phyloP scores from a whole-genome alignment of 2,888 invertebrate genomes.

The Chydorus sphaericus region DNA sequence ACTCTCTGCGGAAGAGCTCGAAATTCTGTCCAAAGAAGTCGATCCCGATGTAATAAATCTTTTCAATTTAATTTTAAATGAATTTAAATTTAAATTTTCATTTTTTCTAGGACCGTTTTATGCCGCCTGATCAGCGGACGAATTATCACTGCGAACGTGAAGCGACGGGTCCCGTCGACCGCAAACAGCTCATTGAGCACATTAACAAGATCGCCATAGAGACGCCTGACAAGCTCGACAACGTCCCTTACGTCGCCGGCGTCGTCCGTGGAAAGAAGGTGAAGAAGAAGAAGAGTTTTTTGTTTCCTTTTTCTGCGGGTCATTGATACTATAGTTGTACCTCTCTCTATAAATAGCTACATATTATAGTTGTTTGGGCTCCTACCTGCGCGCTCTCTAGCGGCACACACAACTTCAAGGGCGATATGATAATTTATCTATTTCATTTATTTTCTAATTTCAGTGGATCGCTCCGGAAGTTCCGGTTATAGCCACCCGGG shows the following conservation, averaged over 20 bases:
- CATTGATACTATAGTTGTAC: no score
- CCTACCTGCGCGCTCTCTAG: no score
- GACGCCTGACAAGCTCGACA: slow-evolving; percentile 92
- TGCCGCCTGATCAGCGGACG: slow-evolving; percentile 90
- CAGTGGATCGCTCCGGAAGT: slow-evolving; percentile 58
- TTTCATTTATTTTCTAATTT: slow-evolving; percentile 2
- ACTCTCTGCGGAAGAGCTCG: slow-evolving; percentile 87
- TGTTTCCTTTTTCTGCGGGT: no score
- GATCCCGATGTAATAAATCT: slow-evolving; percentile 87
- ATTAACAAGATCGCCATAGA: slow-evolving; percentile 96
- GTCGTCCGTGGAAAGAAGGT: slow-evolving; percentile 82
- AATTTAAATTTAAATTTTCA: neutral
- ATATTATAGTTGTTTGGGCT: no score
- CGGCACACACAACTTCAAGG: neutral
- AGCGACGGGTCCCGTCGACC: slow-evolving; percentile 87
- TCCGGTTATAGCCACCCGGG: slow-evolving; percentile 43
- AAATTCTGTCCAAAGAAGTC: slow-evolving; percentile 93
- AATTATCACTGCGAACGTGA: slow-evolving; percentile 91
- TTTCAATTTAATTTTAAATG: neutral
- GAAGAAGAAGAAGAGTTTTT: slow-evolving; percentile 16
- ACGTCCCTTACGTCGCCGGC: slow-evolving; percentile 83
- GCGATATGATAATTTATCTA: neutral
- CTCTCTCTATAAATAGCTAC: no score
- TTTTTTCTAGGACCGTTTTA: slow-evolving; percentile 74
- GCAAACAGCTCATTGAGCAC: slow-evolving; percentile 88